Percentiles rank a stretch among this genome's conserved stretches.
These are phyloP conservation scores for Colius striatus DNA, from an alignment of 2,113 vertebrate species.

Conservation along the genomic window DNA sequence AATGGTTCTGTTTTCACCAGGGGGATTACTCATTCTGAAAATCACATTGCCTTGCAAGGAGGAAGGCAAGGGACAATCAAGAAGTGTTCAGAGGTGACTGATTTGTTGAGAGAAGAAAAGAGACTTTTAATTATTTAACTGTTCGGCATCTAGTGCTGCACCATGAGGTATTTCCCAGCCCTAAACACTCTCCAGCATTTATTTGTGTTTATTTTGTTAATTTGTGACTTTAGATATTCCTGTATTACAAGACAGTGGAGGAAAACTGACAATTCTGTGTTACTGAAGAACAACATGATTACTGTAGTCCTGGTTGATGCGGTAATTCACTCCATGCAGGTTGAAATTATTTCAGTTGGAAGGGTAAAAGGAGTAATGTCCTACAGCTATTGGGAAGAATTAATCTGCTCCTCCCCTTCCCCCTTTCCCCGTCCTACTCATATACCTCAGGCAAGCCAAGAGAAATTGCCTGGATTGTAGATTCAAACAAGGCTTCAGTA, in stretches of 20 bases:
- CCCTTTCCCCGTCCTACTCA: neutral
- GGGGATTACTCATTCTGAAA: neutral
- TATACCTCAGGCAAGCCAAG: neutral
- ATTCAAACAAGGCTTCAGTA: neutral
- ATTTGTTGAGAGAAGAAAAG: neutral
- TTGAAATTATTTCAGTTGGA: neutral
- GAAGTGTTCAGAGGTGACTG: neutral
- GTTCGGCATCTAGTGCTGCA: neutral
- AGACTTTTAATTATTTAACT: neutral
- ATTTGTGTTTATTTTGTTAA: no score
- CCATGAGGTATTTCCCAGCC: neutral
- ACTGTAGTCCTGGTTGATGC: neutral
- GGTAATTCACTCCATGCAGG: neutral
- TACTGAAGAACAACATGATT: neutral
- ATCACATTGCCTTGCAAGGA: neutral
- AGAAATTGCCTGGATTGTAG: neutral
- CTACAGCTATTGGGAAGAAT: neutral
- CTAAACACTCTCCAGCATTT: neutral
- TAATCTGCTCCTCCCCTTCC: neutral
- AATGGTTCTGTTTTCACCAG: accelerated
- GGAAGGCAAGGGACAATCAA: neutral
- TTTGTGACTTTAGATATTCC: neutral
- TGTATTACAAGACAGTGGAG: neutral
- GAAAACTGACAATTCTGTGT: neutral
- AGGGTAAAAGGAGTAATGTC: neutral